phyloP scores from a whole-genome alignment of 2,888 invertebrate genomes.

The Rhaphigaster nebulosa region DNA sequence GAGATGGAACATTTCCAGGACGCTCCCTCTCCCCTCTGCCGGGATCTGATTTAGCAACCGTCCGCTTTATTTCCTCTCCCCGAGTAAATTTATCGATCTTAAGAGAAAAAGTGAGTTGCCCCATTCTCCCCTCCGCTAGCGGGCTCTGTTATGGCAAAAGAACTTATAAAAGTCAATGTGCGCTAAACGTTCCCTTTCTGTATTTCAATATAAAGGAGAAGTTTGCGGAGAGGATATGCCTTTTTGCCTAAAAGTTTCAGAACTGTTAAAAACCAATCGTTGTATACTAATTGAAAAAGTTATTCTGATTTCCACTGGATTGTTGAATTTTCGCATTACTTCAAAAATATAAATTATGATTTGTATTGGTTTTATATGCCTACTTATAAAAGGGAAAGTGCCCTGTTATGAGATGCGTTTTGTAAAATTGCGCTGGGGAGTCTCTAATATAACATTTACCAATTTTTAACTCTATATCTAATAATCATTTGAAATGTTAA shows the following conservation, averaged over 20 bases:
- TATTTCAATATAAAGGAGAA: slow-evolving; percentile 1
- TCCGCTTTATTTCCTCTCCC: slow-evolving; percentile 33
- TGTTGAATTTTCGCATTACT: background rate
- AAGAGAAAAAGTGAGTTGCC: background rate
- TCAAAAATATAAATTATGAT: background rate
- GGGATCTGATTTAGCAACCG: slow-evolving; percentile 27
- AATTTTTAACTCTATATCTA: too few species aligned
- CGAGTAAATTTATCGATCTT: slow-evolving; percentile 26
- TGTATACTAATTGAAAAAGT: background rate
- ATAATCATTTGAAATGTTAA: too few species aligned
- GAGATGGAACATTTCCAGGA: slow-evolving; percentile 1
- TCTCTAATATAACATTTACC: too few species aligned
- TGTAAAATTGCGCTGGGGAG: too few species aligned
- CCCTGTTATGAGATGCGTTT: too few species aligned
- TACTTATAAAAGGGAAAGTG: too few species aligned
- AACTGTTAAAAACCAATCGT: background rate
- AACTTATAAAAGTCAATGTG: slow-evolving; percentile 9
- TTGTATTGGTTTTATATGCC: background rate
- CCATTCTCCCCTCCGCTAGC: background rate
- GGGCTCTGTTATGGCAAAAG: background rate
- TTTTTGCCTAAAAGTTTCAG: background rate
- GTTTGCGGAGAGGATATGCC: background rate
- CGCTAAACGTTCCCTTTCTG: background rate
- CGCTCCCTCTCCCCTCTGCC: too few species aligned
- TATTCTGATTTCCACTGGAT: background rate